Percentiles rank a stretch among this genome's conserved stretches.
Evolutionary conservation across 2,797 vertebrate species (phyloP).

Genomic region (Paratrypauchen microcephalus): DNA sequence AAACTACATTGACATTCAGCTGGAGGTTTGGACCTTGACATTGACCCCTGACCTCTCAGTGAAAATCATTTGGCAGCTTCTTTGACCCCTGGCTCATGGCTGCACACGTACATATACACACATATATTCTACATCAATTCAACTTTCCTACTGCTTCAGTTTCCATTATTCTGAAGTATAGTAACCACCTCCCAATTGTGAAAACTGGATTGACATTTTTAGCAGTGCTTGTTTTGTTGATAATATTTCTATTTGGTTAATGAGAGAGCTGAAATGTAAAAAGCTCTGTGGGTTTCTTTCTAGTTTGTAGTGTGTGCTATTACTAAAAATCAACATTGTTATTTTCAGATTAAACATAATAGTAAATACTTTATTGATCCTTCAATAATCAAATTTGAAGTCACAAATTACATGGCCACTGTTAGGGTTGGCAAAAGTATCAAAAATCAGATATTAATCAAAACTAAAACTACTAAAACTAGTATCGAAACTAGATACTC

Average conservation of each 20-base stretch:
- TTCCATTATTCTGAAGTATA: constrained; percentile 19
- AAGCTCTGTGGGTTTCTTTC: too few relatives aligned
- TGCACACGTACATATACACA: constrained; percentile 7
- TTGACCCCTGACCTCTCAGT: constrained; percentile 49
- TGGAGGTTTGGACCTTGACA: constrained; percentile 25
- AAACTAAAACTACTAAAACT: too few relatives aligned
- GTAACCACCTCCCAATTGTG: not conserved
- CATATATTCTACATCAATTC: not conserved
- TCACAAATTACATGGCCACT: too few relatives aligned
- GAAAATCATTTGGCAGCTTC: constrained; percentile 52
- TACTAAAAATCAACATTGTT: not conserved
- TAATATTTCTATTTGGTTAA: not conserved
- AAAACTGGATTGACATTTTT: not conserved
- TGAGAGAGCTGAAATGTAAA: not conserved
- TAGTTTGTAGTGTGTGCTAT: not conserved
- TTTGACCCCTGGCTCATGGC: constrained; percentile 36
- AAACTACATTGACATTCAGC: constrained; percentile 53
- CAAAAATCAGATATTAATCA: too few relatives aligned
- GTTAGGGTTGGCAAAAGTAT: too few relatives aligned
- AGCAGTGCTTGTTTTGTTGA: not conserved
- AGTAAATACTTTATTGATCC: too few relatives aligned
- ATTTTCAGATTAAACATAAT: too few relatives aligned
- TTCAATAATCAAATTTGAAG: too few relatives aligned
- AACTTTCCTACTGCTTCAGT: constrained; percentile 21
- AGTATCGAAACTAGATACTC: too few relatives aligned